Conservation (phyloP, 2,113 vertebrate species). For the Desmodus rotundus region DNA sequence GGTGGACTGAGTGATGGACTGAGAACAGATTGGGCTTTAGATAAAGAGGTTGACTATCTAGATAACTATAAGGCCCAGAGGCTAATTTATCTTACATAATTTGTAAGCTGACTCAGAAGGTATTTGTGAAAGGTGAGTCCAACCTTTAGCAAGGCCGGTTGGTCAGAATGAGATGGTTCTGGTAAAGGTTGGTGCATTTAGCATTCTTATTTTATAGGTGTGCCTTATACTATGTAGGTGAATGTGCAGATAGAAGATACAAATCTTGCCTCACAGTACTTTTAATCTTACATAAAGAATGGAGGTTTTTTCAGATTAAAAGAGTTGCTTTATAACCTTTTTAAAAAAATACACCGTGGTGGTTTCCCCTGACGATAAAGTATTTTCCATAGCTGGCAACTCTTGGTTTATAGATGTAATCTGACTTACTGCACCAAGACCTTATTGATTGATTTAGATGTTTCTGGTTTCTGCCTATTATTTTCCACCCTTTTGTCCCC, state of each 20-base stretch:
- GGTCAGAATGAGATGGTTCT: constrained; percentile 8
- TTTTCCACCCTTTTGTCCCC: background rate
- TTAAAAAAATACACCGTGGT: background rate
- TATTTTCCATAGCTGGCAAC: background rate
- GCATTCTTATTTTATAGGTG: background rate
- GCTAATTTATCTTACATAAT: background rate
- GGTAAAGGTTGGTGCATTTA: background rate
- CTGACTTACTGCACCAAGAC: background rate
- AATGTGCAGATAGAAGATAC: background rate
- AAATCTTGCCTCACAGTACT: background rate
- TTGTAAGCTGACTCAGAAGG: background rate
- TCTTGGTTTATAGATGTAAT: background rate
- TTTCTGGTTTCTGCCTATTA: background rate
- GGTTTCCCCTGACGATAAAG: background rate
- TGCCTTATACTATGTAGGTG: background rate
- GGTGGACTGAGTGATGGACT: fast-evolving
- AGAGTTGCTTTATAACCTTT: background rate
- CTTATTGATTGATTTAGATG: background rate
- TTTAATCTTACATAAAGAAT: background rate
- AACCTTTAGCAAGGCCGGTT: background rate
- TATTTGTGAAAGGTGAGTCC: background rate
- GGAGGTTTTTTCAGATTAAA: background rate
- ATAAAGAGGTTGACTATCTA: background rate
- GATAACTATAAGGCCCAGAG: background rate
- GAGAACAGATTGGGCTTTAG: background rate